These are phyloP conservation scores for Drosophila mercatorum DNA, from an alignment of 2,888 invertebrate genomes.

Conservation along the genomic window DNA sequence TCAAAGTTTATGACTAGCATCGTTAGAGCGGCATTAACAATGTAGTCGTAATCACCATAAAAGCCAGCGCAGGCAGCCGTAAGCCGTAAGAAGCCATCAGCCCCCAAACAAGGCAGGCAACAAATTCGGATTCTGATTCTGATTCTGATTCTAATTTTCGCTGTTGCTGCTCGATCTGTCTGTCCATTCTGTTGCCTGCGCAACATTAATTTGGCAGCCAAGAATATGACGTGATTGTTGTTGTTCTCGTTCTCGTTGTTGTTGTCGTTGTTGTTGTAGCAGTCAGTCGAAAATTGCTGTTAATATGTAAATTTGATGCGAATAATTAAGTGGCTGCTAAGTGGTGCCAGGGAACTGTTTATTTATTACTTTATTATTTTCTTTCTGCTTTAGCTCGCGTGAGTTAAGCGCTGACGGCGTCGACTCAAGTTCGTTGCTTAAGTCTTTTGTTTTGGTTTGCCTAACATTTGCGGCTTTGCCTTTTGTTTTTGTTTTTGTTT, in stretches of 20 bases:
- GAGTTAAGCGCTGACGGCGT: constrained; percentile 24
- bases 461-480: constrained; percentile 24
- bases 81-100: constrained; percentile 13
- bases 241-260: neutral
- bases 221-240: constrained; percentile 52
- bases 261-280: no score
- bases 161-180: neutral
- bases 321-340: constrained; percentile 64
- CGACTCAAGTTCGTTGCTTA: constrained; percentile 74
- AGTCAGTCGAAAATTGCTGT: constrained; percentile 38
- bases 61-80: constrained; percentile 7
- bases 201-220: constrained; percentile 19
- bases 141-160: neutral
- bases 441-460: constrained; percentile 77
- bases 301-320: constrained; percentile 56
- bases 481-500: constrained; percentile 26
- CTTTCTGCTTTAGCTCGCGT: constrained; percentile 24
- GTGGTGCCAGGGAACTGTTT: constrained; percentile 54
- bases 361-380: constrained; percentile 61
- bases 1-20: constrained; percentile 40
- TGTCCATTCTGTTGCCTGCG: constrained; percentile 4
- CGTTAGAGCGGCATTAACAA: constrained; percentile 21
- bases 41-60: constrained; percentile 31
- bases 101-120: constrained; percentile 12
- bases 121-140: neutral